Percentiles rank a stretch among this genome's conserved stretches.
Conservation (phyloP, 2,888 invertebrate genomes). For the Ceraclea dissimilis region DNA sequence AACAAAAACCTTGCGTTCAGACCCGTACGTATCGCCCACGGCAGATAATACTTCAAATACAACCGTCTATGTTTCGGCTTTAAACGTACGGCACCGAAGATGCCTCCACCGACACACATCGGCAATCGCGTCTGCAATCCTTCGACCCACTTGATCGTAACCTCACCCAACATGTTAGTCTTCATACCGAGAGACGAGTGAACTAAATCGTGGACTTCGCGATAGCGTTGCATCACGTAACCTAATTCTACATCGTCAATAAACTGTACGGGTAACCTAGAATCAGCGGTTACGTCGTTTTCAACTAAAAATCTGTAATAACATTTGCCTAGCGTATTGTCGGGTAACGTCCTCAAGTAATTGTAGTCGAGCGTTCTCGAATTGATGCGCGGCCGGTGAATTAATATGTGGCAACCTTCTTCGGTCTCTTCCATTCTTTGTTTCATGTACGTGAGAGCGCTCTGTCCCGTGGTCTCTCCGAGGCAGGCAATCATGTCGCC, state of each 20-base stretch:
- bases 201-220: conserved; percentile 93
- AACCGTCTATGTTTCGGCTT: conserved; percentile 75
- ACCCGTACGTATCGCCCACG: conserved; percentile 81
- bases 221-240: conserved; percentile 95
- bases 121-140: conserved; percentile 91
- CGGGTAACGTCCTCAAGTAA: conserved; percentile 61
- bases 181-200: conserved; percentile 91
- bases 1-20: conserved; percentile 69
- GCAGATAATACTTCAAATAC: conserved; percentile 70
- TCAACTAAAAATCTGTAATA: conserved; percentile 77
- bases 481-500: conserved; percentile 93
- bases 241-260: conserved; percentile 83
- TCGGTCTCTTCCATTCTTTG: conserved; percentile 65
- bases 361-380: conserved; percentile 71
- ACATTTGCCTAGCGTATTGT: conserved; percentile 75
- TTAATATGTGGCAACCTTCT: conserved; percentile 71
- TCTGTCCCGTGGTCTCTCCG: conserved; percentile 80
- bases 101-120: conserved; percentile 90
- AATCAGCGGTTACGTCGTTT: conserved; percentile 90
- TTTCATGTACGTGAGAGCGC: conserved; percentile 64
- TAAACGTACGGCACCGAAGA: conserved; percentile 85
- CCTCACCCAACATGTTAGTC: conserved; percentile 84
- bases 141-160: conserved; percentile 96
- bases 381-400: conserved; percentile 80
- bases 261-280: conserved; percentile 82